Evolutionary conservation across 2,113 vertebrate genomes (phyloP), one percentile per base, ranked within the genome.

Genomic region (Lepus americanus): DNA sequence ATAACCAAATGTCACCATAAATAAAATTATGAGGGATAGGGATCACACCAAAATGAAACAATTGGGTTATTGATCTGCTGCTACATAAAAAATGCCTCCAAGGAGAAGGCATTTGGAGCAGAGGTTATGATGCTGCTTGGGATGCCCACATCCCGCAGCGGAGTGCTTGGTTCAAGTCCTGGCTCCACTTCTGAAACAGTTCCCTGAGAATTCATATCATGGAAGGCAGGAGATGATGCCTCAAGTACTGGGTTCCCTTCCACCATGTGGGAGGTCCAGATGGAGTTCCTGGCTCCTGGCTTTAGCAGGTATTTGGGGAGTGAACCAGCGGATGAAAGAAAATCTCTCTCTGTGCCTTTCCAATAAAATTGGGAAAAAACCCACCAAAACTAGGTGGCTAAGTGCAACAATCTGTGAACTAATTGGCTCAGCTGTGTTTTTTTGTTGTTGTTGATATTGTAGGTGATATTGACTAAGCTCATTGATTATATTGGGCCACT

Each of bases 1-100:
- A n/a, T 87, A 90, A 90, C 9, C 53, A 94, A 77, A 77, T 70
- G 82, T 27, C 49, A 76, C 20, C 39, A 83, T 79, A 61, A 70
- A 88, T 81, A 77, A 64, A 87, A 67, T 55, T 78, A 11, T 49
- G 49, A 92, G 59, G 49, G 73, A 78, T 11, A 84, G 9, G 78
- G 76, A 79, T 44, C 64, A 83, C 27, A 82, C 9, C 29, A 82
- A 90, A 69, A 93, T 64, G 51, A 74, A 61, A 13, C 74, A 17
- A 36, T 55, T 83, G 22, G 73, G 13, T 87, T 63, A 73, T 81
- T 76, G 74, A 39, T 53, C 70, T 92, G 63, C 63, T 78, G 53
- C 44, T 79, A 4, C 51, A 11, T 64, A 63, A 78, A 33, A 76
- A 91, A 69, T 2, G 23, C 87, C 12, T 66, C 55, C 44, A 53